Evolutionary conservation across 1,140 invertebrate species (phyloP), one percentile per base, ranked within the genome.

Genomic region (Ganaspis sp.): DNA sequence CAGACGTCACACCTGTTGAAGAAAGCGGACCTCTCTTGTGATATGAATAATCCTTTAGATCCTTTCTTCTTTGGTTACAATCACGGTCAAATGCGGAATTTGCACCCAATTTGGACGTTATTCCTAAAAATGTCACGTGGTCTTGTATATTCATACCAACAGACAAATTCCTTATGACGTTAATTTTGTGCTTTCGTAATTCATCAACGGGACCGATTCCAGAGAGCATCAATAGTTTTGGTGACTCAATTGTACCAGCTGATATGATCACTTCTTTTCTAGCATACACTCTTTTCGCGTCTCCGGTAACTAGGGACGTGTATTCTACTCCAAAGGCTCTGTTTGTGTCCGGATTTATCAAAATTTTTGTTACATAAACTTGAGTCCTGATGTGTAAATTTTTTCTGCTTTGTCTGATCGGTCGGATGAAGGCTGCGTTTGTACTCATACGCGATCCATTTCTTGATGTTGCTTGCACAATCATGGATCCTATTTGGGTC

Each of bases 351-450:
- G 90, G 90, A 89, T 97, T 93, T 82, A 97, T 95, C 3, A 96
- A 84, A 15, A 97, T 86, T 87, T 93, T 93, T 0, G 92, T 94
- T 0, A 94, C 95, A 70, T 94, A 92, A 0, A 95, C 92, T 69
- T 94, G 92, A 6, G 93, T 94, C 45, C 93, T 88, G 2, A 96
- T 92, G 54, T 92, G 90, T 26, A 97, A 88, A 88, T 97, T 98
- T 3, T 88, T 87, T 71, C 96, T 88, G 78, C 94, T 92, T 37
- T 92, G 84, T 29, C 94, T 87, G 71, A 94, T 93, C 4, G 95
- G 95, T 79, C 93, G 88, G 17, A 96, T 93, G 86, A 94, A 96
- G 5, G 94, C 95, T 29, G 85, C 90, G 69, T 95, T 94, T 1
- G 94, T 93, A 78, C 94, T 96, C 79, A 93, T 92, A 72, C 96